A percentile compares a stretch with the other conserved stretches of the same genome.
These are phyloP conservation scores for Macrobrachium rosenbergii DNA, from an alignment of 1,140 invertebrate genomes.

Conservation along the genomic window DNA sequence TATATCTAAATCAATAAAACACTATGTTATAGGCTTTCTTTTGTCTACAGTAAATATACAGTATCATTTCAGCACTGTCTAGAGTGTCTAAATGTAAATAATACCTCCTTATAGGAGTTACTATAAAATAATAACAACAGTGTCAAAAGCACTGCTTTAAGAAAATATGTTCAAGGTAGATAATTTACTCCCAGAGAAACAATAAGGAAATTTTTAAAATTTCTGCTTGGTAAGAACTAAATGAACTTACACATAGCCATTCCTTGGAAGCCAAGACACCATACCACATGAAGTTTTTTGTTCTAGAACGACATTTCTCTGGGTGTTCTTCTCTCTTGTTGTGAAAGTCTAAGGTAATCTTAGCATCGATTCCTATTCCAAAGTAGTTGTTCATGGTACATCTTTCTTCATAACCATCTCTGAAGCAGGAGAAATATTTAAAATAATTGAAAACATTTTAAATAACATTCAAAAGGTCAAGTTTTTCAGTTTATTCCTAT, in stretches of 20 bases:
- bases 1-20: too few species aligned
- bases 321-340: constrained; percentile 98
- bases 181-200: too few species aligned
- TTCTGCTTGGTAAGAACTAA: neutral
- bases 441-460: neutral
- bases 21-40: too few species aligned
- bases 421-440: constrained; percentile 67
- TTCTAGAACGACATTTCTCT: constrained; percentile 93
- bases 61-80: too few species aligned
- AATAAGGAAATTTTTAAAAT: neutral
- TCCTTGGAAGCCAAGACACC: constrained; percentile 95
- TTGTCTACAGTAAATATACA: too few species aligned
- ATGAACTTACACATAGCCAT: constrained; percentile 76
- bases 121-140: too few species aligned
- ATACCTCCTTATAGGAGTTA: too few species aligned
- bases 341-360: constrained; percentile 98
- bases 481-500: too few species aligned
- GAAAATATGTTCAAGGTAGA: too few species aligned
- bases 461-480: too few species aligned
- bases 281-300: constrained; percentile 98
- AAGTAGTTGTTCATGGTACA: constrained; percentile 99
- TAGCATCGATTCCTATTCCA: constrained; percentile 98
- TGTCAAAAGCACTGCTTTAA: too few species aligned
- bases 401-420: constrained; percentile 92
- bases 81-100: too few species aligned